Percentiles rank a stretch among this genome's conserved stretches.
Evolutionary conservation across 2,797 vertebrate genomes (phyloP).

Genomic region (Crotalus adamanteus): DNA sequence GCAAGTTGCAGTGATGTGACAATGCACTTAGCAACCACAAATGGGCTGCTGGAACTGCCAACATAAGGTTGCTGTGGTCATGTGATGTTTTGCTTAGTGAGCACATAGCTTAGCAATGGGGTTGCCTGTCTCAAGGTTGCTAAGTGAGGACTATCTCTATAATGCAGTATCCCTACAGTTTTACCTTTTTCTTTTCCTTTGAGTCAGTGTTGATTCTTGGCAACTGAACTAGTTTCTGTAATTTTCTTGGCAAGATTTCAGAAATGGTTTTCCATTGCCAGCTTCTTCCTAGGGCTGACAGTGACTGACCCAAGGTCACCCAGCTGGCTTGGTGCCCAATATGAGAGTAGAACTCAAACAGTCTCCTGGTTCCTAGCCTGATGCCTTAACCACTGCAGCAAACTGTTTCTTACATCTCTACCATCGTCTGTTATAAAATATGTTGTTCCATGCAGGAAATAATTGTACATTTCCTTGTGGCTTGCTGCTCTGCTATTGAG

Average conservation of each 20-base stretch:
- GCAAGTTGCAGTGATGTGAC: not conserved
- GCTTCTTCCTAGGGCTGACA: not conserved
- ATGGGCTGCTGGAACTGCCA: not conserved
- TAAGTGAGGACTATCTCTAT: not conserved
- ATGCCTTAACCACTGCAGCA: not conserved
- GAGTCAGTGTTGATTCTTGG: not conserved
- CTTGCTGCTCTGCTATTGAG: not conserved
- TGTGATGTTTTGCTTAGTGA: not conserved
- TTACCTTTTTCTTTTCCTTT: not conserved
- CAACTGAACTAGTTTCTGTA: not conserved
- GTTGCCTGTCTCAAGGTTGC: not conserved
- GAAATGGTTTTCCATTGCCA: not conserved
- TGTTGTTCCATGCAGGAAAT: not conserved
- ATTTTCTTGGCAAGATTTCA: not conserved
- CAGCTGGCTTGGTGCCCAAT: not conserved
- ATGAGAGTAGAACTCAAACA: not conserved
- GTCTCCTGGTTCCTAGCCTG: not conserved
- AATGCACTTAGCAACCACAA: not conserved
- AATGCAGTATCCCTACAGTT: not conserved
- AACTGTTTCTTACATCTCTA: not conserved
- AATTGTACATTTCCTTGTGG: not conserved
- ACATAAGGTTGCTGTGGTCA: not conserved
- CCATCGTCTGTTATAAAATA: not conserved
- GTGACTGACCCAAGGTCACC: not conserved
- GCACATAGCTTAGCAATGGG: not conserved